These are phyloP conservation scores for Emys orbicularis DNA, from an alignment of 2,797 vertebrate genomes.

Conservation along the genomic window DNA sequence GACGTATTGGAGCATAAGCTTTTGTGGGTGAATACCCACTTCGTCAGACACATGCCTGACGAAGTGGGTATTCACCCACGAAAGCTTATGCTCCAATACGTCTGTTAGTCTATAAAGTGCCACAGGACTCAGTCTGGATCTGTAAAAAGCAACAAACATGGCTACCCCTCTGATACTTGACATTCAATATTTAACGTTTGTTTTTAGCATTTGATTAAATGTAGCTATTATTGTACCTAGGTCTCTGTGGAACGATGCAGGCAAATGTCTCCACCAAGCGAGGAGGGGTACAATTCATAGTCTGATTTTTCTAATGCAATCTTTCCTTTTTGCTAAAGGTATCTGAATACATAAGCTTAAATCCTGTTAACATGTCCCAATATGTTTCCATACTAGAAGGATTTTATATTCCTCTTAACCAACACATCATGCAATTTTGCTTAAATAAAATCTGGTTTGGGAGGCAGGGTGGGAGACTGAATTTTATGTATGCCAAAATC, in stretches of 20 bases:
- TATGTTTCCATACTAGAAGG: not conserved
- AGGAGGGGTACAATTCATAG: not conserved
- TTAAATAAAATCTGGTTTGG: slow-evolving; percentile 9
- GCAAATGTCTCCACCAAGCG: not conserved
- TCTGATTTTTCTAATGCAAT: not conserved
- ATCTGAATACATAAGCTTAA: not conserved
- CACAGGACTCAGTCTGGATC: too few species aligned
- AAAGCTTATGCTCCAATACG: too few species aligned
- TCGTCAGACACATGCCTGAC: too few species aligned
- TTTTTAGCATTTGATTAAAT: slow-evolving; percentile 48
- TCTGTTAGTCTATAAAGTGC: too few species aligned
- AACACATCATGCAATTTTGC: slow-evolving; percentile 10
- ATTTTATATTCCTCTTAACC: slow-evolving; percentile 27
- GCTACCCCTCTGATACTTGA: too few species aligned
- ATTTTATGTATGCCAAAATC: slow-evolving; percentile 26
- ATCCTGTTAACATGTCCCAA: not conserved
- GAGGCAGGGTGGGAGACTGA: not conserved
- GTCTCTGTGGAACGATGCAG: not conserved
- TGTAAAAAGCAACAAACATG: too few species aligned
- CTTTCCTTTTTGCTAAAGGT: slow-evolving; percentile 4
- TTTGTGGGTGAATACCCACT: too few species aligned
- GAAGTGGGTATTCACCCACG: too few species aligned
- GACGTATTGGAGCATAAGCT: too few species aligned
- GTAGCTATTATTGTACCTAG: not conserved
- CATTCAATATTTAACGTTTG: slow-evolving; percentile 45